phyloP scores from a whole-genome alignment of 2,797 vertebrate genomes.

The Glyptemys insculpta region DNA sequence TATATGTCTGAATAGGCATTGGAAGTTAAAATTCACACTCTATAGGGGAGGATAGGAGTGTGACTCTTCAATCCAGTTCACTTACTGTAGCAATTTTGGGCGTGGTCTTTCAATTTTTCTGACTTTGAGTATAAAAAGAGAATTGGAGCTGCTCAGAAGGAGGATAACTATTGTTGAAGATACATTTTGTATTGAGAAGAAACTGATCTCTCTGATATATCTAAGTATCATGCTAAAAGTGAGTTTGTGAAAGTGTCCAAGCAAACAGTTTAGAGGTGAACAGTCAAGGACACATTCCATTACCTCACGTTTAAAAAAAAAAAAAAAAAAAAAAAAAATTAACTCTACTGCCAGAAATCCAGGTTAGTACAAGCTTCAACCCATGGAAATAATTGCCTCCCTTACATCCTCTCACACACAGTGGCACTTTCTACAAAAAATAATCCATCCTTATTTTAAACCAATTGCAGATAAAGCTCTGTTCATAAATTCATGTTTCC shows the following conservation, averaged over 20 bases:
- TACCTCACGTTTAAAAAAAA: not conserved
- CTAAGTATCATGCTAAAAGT: not conserved
- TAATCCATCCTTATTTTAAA: not conserved
- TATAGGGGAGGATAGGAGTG: not conserved
- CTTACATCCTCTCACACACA: not conserved
- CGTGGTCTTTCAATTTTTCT: not conserved
- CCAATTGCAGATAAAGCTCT: not conserved
- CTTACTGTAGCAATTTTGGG: not conserved
- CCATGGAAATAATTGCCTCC: not conserved
- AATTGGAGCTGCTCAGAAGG: not conserved
- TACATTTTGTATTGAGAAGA: not conserved
- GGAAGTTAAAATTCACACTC: not conserved
- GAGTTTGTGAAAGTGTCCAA: not conserved
- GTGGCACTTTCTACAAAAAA: not conserved
- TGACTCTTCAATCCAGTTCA: not conserved
- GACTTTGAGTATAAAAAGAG: not conserved
- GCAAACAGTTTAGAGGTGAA: not conserved
- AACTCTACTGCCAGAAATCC: not conserved
- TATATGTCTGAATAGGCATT: not conserved
- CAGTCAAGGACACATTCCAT: not conserved
- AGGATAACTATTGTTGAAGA: not conserved
- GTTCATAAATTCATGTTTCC: not conserved
- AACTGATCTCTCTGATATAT: not conserved
- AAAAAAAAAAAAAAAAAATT: not conserved
- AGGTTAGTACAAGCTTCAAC: not conserved